Base-by-base conservation (phyloP, 2,797 vertebrate species). In the Corythornis leucogaster region DNA sequence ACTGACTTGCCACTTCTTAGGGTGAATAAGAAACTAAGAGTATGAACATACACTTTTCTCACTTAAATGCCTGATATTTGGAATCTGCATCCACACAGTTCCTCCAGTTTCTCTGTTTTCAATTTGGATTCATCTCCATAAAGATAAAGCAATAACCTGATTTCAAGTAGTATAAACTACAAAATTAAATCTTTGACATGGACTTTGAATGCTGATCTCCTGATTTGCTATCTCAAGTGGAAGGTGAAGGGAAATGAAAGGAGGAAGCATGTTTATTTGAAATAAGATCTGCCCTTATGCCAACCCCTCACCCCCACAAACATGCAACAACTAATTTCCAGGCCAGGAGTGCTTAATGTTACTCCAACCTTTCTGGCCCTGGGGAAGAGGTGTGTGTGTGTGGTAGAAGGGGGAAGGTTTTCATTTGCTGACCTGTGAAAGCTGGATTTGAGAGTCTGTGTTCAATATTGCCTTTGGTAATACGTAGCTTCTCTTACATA, bases 51-150 rank as follows among this genome's bases (percentile, higher is more conserved):
- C 11, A 6, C 48, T 77, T 4, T 58, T 94, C 76, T 90, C 57
- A 63, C 78, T 73, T 63, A 40, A 59, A 26, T 38, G 42, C 31
- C 57, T 89, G 78, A 64, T 84, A 24, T 62, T 71, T 31, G 25
- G 66, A 80, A 62, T 88, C 62, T 94, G 85, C 54, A 70, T 84
- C 85, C 94, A 89, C 81, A 79, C 25, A 2, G 70, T 85, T 76
- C 45, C 62, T 84, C 28, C n/a, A 46, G 73, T 63, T 90, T 63
- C 43, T 93, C 95, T 97, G 95, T 92, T 97, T 96, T 69, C 93
- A 97, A 96, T 96, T 97, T 97, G 66, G 70, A 82, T 94, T 95
- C 57, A 63, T 83, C 81, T 93, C 88, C 84, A 75, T 92, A 95
- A 96, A 95, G 92, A 92, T 93, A 91, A 93, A 96, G 73, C 88